Evolutionary conservation across 1,140 invertebrate genomes (phyloP).

Genomic region (Saxidomus purpurata): DNA sequence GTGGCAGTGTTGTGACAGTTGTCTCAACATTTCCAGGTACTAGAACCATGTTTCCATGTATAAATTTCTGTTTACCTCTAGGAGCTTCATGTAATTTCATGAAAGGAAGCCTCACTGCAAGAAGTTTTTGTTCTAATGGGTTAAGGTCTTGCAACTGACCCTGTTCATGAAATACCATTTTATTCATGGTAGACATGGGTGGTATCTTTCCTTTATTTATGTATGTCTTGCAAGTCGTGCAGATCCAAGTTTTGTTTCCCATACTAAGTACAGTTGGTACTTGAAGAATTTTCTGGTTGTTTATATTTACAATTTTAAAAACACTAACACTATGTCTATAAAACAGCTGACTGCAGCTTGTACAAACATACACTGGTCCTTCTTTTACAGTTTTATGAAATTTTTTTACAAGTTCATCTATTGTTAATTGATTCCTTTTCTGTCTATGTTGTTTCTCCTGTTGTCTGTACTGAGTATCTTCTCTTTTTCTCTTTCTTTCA

Average conservation of each 20-base stretch:
- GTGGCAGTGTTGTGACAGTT: constrained; percentile 49
- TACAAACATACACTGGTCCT: constrained; percentile 63
- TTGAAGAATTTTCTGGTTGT: background rate
- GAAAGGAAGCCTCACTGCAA: constrained; percentile 57
- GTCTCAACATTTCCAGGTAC: constrained; percentile 57
- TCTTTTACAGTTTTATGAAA: constrained; percentile 49
- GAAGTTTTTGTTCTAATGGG: constrained; percentile 49
- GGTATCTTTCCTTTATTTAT: constrained; percentile 60
- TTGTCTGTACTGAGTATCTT: constrained; percentile 28
- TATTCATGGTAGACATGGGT: constrained; percentile 53
- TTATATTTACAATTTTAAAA: background rate
- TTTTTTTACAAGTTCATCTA: constrained; percentile 21
- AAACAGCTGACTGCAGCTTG: constrained; percentile 46
- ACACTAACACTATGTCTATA: constrained; percentile 57
- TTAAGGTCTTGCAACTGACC: constrained; percentile 38
- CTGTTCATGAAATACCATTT: constrained; percentile 56
- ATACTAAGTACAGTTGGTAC: constrained; percentile 29
- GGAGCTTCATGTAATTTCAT: constrained; percentile 66
- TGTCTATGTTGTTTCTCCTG: background rate
- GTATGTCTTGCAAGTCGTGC: constrained; percentile 47
- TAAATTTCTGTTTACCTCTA: constrained; percentile 50
- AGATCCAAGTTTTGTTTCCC: constrained; percentile 37
- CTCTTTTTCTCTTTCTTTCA: background rate
- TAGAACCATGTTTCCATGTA: constrained; percentile 64
- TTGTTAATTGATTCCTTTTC: background rate